Evolutionary conservation across 1,140 invertebrate species (phyloP).

Genomic region (Cherax quadricarinatus): DNA sequence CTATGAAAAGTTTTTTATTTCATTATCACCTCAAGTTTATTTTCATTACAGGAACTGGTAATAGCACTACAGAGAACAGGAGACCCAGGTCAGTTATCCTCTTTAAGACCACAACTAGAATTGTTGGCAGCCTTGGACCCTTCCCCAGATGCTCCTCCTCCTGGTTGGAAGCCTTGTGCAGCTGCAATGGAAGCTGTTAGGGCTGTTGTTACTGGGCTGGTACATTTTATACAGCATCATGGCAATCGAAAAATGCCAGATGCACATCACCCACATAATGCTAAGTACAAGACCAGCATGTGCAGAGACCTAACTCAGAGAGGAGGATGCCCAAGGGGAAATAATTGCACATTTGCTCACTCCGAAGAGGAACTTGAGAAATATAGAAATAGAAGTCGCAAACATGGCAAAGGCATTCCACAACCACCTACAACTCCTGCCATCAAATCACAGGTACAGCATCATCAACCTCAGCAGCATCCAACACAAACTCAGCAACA

Average conservation of each 20-base stretch:
- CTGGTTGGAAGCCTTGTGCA: conserved; percentile 78
- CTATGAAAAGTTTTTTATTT: not conserved
- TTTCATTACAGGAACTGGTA: conserved; percentile 84
- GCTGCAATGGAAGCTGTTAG: conserved; percentile 88
- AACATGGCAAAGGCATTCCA: conserved; percentile 62
- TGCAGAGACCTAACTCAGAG: conserved; percentile 89
- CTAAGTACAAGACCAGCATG: conserved; percentile 94
- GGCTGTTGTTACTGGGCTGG: conserved; percentile 88
- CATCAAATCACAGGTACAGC: conserved; percentile 8
- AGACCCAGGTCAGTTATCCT: conserved; percentile 88
- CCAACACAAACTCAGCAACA: conserved; percentile 31
- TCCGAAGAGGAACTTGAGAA: conserved; percentile 91
- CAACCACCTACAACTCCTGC: conserved; percentile 39
- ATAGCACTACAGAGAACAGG: conserved; percentile 94
- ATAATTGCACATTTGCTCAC: conserved; percentile 94
- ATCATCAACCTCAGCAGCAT: conserved; percentile 36
- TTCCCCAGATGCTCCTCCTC: conserved; percentile 64
- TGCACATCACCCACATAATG: conserved; percentile 81
- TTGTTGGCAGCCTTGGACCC: conserved; percentile 90
- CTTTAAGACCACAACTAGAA: conserved; percentile 88
- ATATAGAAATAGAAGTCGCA: conserved; percentile 62
- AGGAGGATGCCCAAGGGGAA: conserved; percentile 89
- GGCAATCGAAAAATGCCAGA: conserved; percentile 75
- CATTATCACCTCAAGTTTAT: not conserved
- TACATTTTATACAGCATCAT: conserved; percentile 88